phyloP scores from a whole-genome alignment of 2,113 vertebrate species.

The Salminus brasiliensis region DNA sequence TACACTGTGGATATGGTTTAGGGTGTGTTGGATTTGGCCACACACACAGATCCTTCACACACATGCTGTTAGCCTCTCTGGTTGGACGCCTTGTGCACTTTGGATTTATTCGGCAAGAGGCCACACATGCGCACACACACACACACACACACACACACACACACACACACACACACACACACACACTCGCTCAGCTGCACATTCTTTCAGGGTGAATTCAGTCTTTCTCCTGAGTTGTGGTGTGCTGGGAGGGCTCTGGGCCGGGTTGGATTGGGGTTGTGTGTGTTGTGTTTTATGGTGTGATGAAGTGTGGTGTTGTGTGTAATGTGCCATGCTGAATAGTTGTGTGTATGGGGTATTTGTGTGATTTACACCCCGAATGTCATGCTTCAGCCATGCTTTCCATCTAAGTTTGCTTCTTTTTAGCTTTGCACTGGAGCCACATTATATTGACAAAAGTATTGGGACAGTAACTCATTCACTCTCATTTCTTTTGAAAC shows the following conservation, averaged over 20 bases:
- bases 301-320: too few relatives aligned
- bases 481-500: too few relatives aligned
- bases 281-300: not conserved
- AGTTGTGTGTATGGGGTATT: not conserved
- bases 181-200: constrained; percentile 69
- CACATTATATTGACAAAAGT: too few relatives aligned
- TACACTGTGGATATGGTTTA: not conserved
- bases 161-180: constrained; percentile 35
- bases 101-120: constrained; percentile 22
- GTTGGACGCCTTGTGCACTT: constrained; percentile 21
- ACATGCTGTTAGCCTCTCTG: constrained; percentile 15
- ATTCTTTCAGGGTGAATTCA: constrained; percentile 76
- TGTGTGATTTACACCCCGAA: too few relatives aligned
- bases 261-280: not conserved
- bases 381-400: too few relatives aligned
- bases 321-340: too few relatives aligned
- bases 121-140: constrained; percentile 14
- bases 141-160: constrained; percentile 11
- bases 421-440: too few relatives aligned
- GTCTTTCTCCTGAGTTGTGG: constrained; percentile 59
- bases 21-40: not conserved
- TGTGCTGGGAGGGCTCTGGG: not conserved
- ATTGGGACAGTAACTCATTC: too few relatives aligned
- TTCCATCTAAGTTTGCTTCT: too few relatives aligned
- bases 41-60: not conserved